Percentiles rank a stretch among this genome's conserved stretches.
Evolutionary conservation across 2,113 vertebrate species (phyloP).

Genomic region (Grammatotria lemairii): DNA sequence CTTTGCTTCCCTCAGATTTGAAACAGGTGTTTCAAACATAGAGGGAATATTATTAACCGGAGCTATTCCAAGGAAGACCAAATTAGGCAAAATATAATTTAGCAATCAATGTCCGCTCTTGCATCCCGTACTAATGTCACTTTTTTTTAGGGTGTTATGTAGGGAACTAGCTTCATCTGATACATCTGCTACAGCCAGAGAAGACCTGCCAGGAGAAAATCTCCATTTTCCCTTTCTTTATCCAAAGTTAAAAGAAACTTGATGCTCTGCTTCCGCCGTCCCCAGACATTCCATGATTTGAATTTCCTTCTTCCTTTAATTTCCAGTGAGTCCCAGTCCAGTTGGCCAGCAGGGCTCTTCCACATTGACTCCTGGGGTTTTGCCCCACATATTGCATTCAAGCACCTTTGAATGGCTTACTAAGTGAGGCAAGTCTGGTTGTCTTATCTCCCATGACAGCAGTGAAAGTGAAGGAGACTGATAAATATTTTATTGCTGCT

Average conservation of each 20-base stretch:
- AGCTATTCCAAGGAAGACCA: neutral
- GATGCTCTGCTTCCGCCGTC: neutral
- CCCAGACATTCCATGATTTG: conserved; percentile 4
- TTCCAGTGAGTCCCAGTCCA: neutral
- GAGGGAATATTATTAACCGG: neutral
- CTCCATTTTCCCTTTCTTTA: neutral
- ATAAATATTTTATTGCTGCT: conserved; percentile 66
- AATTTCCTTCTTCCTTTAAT: conserved; percentile 17
- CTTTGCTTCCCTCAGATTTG: neutral
- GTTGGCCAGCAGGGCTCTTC: neutral
- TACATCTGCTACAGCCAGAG: neutral
- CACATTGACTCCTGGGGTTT: neutral
- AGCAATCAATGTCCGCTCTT: neutral
- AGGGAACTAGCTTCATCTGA: neutral
- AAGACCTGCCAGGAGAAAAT: neutral
- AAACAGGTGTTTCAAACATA: conserved; percentile 32
- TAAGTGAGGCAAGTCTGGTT: conserved; percentile 10
- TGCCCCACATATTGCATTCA: neutral
- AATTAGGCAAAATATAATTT: neutral
- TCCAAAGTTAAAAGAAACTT: neutral
- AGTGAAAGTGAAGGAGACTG: conserved; percentile 39
- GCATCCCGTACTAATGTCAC: neutral
- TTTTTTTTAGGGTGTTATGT: neutral
- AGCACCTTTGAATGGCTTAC: conserved; percentile 4
- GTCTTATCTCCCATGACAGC: conserved; percentile 44